Base-by-base conservation (phyloP, 1,140 invertebrate genomes). In the Bombus superbus region DNA sequence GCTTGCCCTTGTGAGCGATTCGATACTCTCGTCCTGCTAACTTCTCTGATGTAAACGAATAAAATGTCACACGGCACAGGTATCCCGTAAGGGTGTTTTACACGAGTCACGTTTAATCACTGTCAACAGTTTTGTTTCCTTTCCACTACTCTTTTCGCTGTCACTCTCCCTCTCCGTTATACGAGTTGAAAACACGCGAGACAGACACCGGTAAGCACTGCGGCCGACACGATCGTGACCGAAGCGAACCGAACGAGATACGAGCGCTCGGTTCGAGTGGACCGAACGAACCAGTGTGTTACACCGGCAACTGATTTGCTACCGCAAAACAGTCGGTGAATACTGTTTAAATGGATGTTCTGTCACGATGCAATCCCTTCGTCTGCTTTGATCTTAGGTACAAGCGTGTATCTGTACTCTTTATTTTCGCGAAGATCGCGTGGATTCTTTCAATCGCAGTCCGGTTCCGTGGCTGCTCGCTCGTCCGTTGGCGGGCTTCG, bases 401-500 rank as follows among this genome's bases (percentile, higher is more conserved):
- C 22, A 47, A 44, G 38, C 80, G 73, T 83, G 42, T 66, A 59
- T 84, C 62, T 38, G 15, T 80, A 62, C 72, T 79, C 47, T 80
- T 76, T 79, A 73, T 88, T 88, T 85, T 89, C 86, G 82, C 78
- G 78, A 78, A 81, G 87, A 90, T 91, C 90, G 90, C 90, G 90
- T 90, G 86, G 88, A 68, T 92, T 87, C 81, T 86, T 88, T 89
- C 73, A 89, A 92, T 90, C 90, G 89, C 88, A 88, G 88, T 93
- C 92, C 92, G 89, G 89, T 92, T 85, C 91, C 92, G 93, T 92
- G 88, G 93, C 90, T 94, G 93, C 92, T 94, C 94, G 93, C 94
- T 94, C 94, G 92, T 94, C 93, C 92, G 93, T 94, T 94, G 93
- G 93, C 94, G 94, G 94, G 94, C 94, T 94, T 94, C 93, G 93